Conservation (phyloP, 2,113 vertebrate species). For the Sander lucioperca region DNA sequence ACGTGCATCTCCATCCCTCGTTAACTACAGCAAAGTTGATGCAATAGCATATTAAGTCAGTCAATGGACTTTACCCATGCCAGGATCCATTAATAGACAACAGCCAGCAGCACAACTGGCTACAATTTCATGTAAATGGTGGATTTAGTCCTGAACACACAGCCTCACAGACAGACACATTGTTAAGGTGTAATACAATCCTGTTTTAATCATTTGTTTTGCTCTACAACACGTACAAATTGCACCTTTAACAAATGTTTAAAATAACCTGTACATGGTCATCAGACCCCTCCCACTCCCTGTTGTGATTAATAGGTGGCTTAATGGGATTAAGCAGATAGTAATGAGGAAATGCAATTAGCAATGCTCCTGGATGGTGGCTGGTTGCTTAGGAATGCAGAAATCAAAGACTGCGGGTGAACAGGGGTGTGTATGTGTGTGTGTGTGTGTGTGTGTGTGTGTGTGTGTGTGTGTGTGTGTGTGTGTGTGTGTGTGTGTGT, state of each 20-base stretch:
- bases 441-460: slow-evolving; percentile 1
- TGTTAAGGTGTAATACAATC: background rate
- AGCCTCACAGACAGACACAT: background rate
- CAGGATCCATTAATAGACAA: slow-evolving; percentile 63
- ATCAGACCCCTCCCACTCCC: background rate
- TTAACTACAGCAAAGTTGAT: slow-evolving; percentile 67
- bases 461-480: slow-evolving; percentile 1
- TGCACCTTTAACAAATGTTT: background rate
- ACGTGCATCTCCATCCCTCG: slow-evolving; percentile 52
- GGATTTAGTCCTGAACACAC: background rate
- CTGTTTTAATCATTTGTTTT: background rate
- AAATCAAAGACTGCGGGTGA: slow-evolving; percentile 67
- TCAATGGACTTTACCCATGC: slow-evolving; percentile 66
- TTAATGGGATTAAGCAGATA: slow-evolving; percentile 41
- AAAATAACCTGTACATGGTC: background rate
- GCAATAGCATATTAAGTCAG: slow-evolving; percentile 71
- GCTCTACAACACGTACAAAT: background rate
- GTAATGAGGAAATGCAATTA: slow-evolving; percentile 45
- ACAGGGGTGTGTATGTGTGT: background rate
- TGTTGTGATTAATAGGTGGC: slow-evolving; percentile 25
- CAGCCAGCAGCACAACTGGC: slow-evolving; percentile 42
- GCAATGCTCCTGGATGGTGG: slow-evolving; percentile 4
- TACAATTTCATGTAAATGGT: background rate
- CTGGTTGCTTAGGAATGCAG: slow-evolving; percentile 59
- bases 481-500: background rate